Conservation (phyloP, 2,888 invertebrate genomes). For the Aspidiotus rigidus region DNA sequence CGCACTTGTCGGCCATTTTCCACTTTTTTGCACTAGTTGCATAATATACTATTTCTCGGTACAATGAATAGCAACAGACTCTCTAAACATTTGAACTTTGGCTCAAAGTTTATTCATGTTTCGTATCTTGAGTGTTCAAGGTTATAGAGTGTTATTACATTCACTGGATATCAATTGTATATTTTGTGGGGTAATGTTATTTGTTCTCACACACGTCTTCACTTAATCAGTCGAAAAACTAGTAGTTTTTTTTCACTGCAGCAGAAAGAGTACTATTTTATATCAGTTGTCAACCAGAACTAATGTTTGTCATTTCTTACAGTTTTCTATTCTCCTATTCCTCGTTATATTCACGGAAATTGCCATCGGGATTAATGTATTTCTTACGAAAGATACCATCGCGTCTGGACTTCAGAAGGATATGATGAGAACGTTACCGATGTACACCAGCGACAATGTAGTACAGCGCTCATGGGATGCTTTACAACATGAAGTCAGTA, state of each 20-base stretch:
- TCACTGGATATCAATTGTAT: not conserved
- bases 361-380: slow-evolving; percentile 14
- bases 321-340: slow-evolving; percentile 19
- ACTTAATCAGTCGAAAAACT: not conserved
- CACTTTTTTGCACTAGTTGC: no score
- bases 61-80: no score
- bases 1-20: no score
- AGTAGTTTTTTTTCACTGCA: not conserved
- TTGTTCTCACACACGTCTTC: not conserved
- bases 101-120: no score
- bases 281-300: not conserved
- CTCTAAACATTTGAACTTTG: no score
- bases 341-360: slow-evolving; percentile 19
- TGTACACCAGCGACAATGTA: slow-evolving; percentile 6
- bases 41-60: no score
- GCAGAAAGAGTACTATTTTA: not conserved
- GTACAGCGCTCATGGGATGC: slow-evolving; percentile 23
- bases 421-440: slow-evolving; percentile 5
- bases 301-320: slow-evolving; percentile 1
- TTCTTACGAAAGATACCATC: not conserved
- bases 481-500: slow-evolving; percentile 24
- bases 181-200: not conserved
- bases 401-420: not conserved
- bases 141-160: no score
- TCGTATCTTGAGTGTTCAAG: no score